These are phyloP conservation scores for Boloria selene DNA, from an alignment of 2,888 invertebrate genomes.

Conservation along the genomic window DNA sequence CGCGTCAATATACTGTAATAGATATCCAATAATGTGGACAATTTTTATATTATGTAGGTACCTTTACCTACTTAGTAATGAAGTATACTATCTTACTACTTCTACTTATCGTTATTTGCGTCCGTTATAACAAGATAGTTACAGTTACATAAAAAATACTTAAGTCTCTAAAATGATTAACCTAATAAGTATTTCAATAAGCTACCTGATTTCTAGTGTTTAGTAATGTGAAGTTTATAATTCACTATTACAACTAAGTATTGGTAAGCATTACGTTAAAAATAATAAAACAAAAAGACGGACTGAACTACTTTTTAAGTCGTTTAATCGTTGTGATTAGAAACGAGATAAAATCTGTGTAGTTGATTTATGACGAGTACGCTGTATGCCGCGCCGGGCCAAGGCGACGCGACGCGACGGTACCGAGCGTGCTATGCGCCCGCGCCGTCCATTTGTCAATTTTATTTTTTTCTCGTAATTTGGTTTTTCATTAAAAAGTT, in stretches of 20 bases:
- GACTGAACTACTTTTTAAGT: slow-evolving; percentile 40
- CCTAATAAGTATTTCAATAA: neutral
- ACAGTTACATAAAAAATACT: no score
- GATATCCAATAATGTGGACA: neutral
- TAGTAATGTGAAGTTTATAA: neutral
- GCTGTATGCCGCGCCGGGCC: slow-evolving; percentile 41
- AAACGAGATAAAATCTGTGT: slow-evolving; percentile 49
- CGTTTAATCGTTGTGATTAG: slow-evolving; percentile 51
- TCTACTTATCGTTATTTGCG: no score
- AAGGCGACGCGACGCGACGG: slow-evolving; percentile 38
- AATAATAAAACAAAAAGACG: slow-evolving; percentile 28
- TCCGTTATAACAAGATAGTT: neutral
- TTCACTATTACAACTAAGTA: neutral
- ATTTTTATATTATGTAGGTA: neutral
- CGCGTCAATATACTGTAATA: slow-evolving; percentile 44
- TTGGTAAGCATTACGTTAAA: neutral
- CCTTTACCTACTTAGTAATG: neutral
- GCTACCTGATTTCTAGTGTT: neutral
- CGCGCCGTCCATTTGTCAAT: slow-evolving; percentile 36
- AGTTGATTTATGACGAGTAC: slow-evolving; percentile 48
- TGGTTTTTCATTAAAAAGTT: slow-evolving; percentile 4
- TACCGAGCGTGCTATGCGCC: slow-evolving; percentile 33
- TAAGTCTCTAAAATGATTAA: neutral
- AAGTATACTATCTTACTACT: neutral
- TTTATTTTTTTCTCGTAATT: slow-evolving; percentile 5